Percentiles rank a stretch among this genome's conserved stretches.
These are phyloP conservation scores for Eledona agricola DNA, from an alignment of 2,888 invertebrate genomes.

Conservation along the genomic window DNA sequence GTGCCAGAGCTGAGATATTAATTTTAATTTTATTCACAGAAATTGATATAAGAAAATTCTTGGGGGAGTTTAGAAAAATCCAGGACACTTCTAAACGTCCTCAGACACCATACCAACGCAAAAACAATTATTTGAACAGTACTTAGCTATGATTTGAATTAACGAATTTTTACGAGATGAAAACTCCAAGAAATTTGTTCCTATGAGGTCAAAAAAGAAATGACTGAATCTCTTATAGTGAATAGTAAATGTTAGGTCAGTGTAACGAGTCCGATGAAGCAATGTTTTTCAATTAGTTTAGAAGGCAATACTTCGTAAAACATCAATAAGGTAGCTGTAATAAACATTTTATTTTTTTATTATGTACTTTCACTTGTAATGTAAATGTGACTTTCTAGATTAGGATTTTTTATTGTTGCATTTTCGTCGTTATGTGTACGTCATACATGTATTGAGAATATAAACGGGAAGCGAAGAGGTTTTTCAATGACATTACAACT, in stretches of 20 bases:
- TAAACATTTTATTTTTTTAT: conserved; percentile 43
- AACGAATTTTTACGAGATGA: conserved; percentile 21
- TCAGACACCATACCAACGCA: no score
- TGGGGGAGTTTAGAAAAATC: no score
- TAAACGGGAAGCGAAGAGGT: conserved; percentile 32
- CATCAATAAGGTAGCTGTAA: conserved; percentile 27
- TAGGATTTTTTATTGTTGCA: conserved; percentile 43
- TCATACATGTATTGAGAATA: conserved; percentile 46
- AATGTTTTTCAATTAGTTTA: conserved; percentile 48
- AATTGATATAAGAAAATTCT: no score
- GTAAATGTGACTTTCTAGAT: conserved; percentile 29
- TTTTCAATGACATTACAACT: neutral
- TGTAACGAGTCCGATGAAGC: conserved; percentile 33
- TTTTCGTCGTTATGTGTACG: conserved; percentile 46
- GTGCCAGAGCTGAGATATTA: no score
- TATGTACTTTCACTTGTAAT: conserved; percentile 39
- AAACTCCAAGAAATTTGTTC: conserved; percentile 41
- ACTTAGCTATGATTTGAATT: conserved; percentile 23
- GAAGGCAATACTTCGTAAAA: conserved; percentile 31
- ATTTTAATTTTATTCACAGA: no score
- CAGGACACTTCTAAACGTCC: no score
- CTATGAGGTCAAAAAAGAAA: conserved; percentile 38
- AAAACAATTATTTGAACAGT: no score
- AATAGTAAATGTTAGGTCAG: conserved; percentile 38
- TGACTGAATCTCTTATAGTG: conserved; percentile 40